These are phyloP conservation scores for Apodemus speciosus DNA, from an alignment of 2,113 vertebrate genomes.

Conservation along the genomic window DNA sequence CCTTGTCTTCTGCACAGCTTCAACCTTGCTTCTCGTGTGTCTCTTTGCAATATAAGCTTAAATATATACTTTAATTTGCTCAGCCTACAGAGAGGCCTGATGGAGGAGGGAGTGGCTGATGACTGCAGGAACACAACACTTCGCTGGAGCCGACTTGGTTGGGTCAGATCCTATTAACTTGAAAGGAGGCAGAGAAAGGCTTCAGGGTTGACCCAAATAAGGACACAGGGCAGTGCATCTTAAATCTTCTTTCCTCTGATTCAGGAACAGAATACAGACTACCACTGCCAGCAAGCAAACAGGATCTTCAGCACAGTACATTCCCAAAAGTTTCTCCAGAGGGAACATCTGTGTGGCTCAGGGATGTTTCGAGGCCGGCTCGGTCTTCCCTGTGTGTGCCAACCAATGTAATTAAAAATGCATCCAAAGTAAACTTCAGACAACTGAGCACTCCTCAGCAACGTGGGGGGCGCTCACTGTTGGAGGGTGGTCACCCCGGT, in stretches of 20 bases:
- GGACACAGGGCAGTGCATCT: not conserved
- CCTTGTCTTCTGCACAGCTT: not conserved
- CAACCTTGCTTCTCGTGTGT: not conserved
- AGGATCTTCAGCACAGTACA: not conserved
- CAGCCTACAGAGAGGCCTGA: not conserved
- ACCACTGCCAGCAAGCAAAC: fast-evolving
- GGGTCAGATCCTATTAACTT: not conserved
- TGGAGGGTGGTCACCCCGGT: not conserved
- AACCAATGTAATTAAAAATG: conserved; percentile 39
- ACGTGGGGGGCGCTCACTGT: conserved; percentile 46
- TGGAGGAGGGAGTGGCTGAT: not conserved
- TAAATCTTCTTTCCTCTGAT: not conserved
- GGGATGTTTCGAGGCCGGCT: conserved; percentile 43
- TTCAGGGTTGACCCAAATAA: not conserved
- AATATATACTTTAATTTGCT: not conserved
- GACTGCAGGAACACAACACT: not conserved
- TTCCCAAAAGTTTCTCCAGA: conserved; percentile 20
- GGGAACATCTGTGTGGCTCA: conserved; percentile 43
- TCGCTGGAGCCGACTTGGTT: not conserved
- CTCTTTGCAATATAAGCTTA: not conserved
- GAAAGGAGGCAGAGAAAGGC: not conserved
- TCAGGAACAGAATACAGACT: not conserved
- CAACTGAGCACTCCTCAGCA: conserved; percentile 70
- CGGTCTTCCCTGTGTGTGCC: not conserved
- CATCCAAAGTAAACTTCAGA: conserved; percentile 56